Base-by-base conservation (phyloP, 2,797 vertebrate genomes). In the Phaenicophaeus curvirostris region DNA sequence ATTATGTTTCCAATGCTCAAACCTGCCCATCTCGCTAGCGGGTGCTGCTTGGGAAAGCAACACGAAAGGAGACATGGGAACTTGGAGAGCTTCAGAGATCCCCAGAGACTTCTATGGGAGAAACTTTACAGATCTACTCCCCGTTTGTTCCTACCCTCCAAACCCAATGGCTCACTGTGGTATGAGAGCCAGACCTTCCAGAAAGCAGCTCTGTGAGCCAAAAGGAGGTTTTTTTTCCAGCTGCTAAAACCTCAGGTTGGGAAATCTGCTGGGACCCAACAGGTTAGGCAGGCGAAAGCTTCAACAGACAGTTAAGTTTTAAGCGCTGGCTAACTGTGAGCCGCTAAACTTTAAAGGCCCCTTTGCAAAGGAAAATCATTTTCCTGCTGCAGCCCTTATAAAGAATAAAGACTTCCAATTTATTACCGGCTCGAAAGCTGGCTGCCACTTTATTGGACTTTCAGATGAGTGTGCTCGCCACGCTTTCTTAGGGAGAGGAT, bases 401-500 rank as follows among this genome's bases (percentile, higher is more conserved):
- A 97, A 97, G 92, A 97, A 86, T 90, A 97, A 96, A 97, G 96
- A 96, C 96, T 97, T 92, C 91, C 94, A 96, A 95, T 97, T 97
- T 97, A 97, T 95, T 96, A 96, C 92, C 61, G 4, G 85, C 96
- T 96, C 94, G 67, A 96, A 97, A 97, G 96, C 95, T 91, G 95
- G 77, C 94, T 97, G 96, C 94, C 79, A 85, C 94, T 97, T 97
- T 96, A 97, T 95, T 96, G 97, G 97, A 97, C 97, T 98, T 98
- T 98, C 94, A 97, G 97, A 98, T 96, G 98, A 98, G 97, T 97
- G 96, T 96, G 97, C 96, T 97, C 78, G 96, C 97, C 98, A 98
- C 90, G 88, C 97, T 98, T 95, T 94, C 96, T 93, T 95, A 96
- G 94, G 90, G 95, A 97, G 96, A 96, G 96, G 95, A 96, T 97